Base-by-base conservation (phyloP, 2,113 vertebrate species). In the Agapornis roseicollis region DNA sequence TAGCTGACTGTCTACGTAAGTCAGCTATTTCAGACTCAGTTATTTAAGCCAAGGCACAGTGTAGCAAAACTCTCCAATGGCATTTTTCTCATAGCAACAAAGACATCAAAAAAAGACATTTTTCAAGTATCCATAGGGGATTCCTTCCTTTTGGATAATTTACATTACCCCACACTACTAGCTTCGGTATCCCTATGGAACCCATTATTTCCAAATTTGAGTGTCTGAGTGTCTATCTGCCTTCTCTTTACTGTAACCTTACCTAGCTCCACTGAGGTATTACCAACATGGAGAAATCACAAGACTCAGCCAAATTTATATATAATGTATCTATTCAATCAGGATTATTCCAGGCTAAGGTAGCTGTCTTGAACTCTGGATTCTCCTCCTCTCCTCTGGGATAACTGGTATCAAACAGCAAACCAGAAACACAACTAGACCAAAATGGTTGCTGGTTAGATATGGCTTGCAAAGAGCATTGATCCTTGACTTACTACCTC, bases 11-110 rank as follows among this genome's bases (percentile, higher is more conserved):
- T 87, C 84, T 85, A 23, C 55, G 46, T 93, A 65, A 89, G 25
- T 83, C 60, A 83, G 41, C 87, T 82, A 61, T 56, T 96, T 93
- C 12, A 65, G 79, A 65, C 42, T 37, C 4, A 6, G 42, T 58
- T 89, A 17, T 47, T 84, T 68, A 78, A 92, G 77, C 91, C 52
- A 20, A 64, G 61, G 77, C 31, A 53, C 72, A 58, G 9, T 7
- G 20, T 28, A 31, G 72, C 49, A 66, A 92, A 90, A 44, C 56
- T 65, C 60, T 84, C 44, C 2, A 0, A 7, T n/a, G 66, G 58
- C 66, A 22, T 90, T 95, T 87, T 88, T 91, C 60, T 87, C 89
- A 64, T 55, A 73, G 84, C 72, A 94, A 94, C 66, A 77, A 71
- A 76, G 66, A n/a, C 44, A 41, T 64, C n/a, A 78, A 58, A 91